A percentile compares a stretch with the other conserved stretches of the same genome.
Conservation (phyloP, 1,140 invertebrate genomes). For the Drosophila biarmipes region DNA sequence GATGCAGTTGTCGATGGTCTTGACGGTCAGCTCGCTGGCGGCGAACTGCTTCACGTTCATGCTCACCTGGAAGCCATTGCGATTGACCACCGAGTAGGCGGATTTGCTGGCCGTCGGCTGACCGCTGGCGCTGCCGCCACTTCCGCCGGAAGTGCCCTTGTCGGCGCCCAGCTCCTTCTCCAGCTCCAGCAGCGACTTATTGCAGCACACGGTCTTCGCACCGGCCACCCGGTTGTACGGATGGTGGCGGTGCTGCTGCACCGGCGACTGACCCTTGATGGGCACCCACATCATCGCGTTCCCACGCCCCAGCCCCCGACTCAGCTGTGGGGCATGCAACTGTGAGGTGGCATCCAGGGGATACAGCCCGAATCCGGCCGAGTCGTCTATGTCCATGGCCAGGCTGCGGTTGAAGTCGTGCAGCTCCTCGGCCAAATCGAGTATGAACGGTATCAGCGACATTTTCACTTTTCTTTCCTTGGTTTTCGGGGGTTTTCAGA, state of each 20-base stretch:
- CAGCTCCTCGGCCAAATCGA: slow-evolving; percentile 81
- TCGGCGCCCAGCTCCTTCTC: slow-evolving; percentile 67
- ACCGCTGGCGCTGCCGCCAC: slow-evolving; percentile 2
- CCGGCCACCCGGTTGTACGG: slow-evolving; percentile 71
- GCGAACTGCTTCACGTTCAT: slow-evolving; percentile 90
- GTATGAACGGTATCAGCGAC: slow-evolving; percentile 82
- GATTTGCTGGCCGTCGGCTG: slow-evolving; percentile 46
- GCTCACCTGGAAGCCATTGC: slow-evolving; percentile 86
- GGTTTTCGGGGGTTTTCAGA: neutral
- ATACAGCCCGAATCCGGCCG: slow-evolving; percentile 75
- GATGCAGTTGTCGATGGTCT: slow-evolving; percentile 89
- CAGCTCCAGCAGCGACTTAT: slow-evolving; percentile 69
- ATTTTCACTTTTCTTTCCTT: slow-evolving; percentile 39
- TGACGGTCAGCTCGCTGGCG: slow-evolving; percentile 91
- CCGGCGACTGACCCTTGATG: slow-evolving; percentile 47
- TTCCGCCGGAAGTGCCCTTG: slow-evolving; percentile 34
- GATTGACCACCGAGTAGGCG: slow-evolving; percentile 78
- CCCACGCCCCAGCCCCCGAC: slow-evolving; percentile 48
- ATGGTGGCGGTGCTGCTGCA: slow-evolving; percentile 72
- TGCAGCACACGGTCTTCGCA: slow-evolving; percentile 76
- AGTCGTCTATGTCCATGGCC: slow-evolving; percentile 76
- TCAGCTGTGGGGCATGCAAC: slow-evolving; percentile 51
- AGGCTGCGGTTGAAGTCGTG: slow-evolving; percentile 76
- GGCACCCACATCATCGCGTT: slow-evolving; percentile 70
- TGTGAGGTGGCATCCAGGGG: slow-evolving; percentile 60